Evolutionary conservation across 2,797 vertebrate genomes (phyloP), one percentile per base, ranked within the genome.

Genomic region (Tenualosa ilisha): DNA sequence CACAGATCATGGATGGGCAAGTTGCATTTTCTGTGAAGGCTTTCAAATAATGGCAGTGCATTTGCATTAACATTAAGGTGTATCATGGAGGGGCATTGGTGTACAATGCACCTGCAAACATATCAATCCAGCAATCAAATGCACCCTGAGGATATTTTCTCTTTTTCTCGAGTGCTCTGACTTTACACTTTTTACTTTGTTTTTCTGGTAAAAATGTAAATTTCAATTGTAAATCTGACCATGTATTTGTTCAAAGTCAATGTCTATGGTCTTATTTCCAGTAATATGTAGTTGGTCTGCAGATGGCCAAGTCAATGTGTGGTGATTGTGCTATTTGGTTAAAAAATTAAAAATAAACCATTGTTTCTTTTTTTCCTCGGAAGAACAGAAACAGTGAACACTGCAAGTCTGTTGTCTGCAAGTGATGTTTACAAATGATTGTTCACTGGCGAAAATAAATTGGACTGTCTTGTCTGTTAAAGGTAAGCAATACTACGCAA

Each of bases 241-340:
- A 90, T 96, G 97, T 97, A 94, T 95, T 96, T 95, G 96, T 97
- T 96, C 93, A 93, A 90, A 93, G 95, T 98, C 92, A 91, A 94
- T 97, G 95, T 98, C 96, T 92, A 94, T 96, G 95, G 94, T 93
- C 93, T 94, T 93, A 95, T 95, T 95, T 95, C 89, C 87, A 95
- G 96, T 97, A 95, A 95, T 95, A 92, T 93, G 93, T 98, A 96
- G 95, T 96, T 94, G 94, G 95, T 94, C 95, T 93, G 95, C 94
- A 95, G 96, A 95, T 98, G 98, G 96, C 94, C 96, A 96, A 94
- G 87, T 96, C 94, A 96, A 97, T 93, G 94, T 97, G 97, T 95
- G 96, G 94, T 97, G 95, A 96, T 95, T 97, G 97, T 99, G 96
- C 95, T 95, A 93, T 96, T 95, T 94, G 95, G 83, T 85, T 79